Evolutionary conservation across 2,888 invertebrate genomes (phyloP).

Genomic region (Pseudolycoriella hygida): DNA sequence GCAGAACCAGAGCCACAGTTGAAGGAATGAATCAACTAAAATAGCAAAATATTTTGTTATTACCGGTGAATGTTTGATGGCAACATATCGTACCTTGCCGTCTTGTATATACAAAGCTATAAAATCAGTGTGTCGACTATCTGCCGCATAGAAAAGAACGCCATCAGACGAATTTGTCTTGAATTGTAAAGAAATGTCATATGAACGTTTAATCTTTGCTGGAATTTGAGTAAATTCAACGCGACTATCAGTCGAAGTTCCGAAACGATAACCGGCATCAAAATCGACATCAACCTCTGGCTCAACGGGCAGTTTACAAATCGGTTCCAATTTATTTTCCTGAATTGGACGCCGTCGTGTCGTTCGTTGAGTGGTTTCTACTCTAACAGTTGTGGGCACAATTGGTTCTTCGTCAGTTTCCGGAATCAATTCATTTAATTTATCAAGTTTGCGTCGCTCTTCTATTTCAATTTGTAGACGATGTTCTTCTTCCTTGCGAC

Average conservation of each 20-base stretch:
- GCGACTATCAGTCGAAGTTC: conserved; percentile 48
- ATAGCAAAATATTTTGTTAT: conserved; percentile 7
- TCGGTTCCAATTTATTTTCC: conserved; percentile 7
- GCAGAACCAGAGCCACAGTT: conserved; percentile 50
- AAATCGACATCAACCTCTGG: conserved; percentile 25
- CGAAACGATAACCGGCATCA: conserved; percentile 25
- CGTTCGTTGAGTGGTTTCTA: conserved; percentile 12
- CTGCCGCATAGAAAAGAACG: conserved; percentile 64
- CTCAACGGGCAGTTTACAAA: conserved; percentile 22
- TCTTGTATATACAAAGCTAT: conserved; percentile 57
- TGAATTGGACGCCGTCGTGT: conserved; percentile 16
- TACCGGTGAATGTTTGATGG: neutral
- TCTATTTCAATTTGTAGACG: neutral
- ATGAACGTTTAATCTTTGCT: conserved; percentile 42
- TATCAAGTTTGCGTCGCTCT: neutral
- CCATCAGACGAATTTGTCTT: conserved; percentile 55
- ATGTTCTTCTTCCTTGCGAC: neutral
- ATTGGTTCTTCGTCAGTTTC: neutral
- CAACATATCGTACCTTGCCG: conserved; percentile 37
- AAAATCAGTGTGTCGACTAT: conserved; percentile 44
- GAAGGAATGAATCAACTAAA: conserved; percentile 47
- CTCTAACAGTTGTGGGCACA: neutral
- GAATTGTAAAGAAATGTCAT: conserved; percentile 62
- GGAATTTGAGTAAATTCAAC: conserved; percentile 49
- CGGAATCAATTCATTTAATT: neutral